Evolutionary conservation across 2,113 vertebrate species (phyloP).

Genomic region (Myiagra hebetior): DNA sequence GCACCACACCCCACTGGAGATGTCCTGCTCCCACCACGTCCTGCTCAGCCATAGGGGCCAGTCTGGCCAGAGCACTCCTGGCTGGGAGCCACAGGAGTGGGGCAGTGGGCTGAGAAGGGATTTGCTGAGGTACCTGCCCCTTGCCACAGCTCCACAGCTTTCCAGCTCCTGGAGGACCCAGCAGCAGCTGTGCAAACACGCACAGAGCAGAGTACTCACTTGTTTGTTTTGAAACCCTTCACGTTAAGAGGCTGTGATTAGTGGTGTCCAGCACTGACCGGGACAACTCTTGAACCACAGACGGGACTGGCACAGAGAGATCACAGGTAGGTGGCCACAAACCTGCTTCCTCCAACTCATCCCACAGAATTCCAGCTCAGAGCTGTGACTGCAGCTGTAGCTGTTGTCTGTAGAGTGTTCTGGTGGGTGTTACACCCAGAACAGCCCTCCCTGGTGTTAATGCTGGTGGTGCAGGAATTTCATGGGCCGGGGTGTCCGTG

Average conservation of each 20-base stretch:
- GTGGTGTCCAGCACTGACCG: neutral
- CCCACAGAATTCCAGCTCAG: neutral
- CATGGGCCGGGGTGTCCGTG: neutral
- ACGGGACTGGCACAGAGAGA: neutral
- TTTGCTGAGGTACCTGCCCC: neutral
- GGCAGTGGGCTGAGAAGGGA: neutral
- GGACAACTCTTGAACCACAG: neutral
- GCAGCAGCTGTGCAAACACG: neutral
- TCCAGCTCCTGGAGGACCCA: neutral
- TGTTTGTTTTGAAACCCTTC: neutral
- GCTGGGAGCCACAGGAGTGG: neutral
- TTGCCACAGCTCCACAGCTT: neutral
- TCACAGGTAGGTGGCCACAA: neutral
- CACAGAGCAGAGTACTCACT: neutral
- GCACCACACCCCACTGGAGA: neutral
- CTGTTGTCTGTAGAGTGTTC: neutral
- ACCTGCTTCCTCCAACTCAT: neutral
- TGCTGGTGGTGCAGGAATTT: neutral
- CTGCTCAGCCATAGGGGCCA: neutral
- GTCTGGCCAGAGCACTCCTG: fast-evolving
- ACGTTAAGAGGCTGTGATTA: neutral
- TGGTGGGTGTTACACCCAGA: neutral
- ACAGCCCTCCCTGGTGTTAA: neutral
- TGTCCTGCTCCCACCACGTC: neutral
- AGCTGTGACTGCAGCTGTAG: neutral